Base-by-base conservation (phyloP, 2,797 vertebrate species). In the Crocidura indochinensis region DNA sequence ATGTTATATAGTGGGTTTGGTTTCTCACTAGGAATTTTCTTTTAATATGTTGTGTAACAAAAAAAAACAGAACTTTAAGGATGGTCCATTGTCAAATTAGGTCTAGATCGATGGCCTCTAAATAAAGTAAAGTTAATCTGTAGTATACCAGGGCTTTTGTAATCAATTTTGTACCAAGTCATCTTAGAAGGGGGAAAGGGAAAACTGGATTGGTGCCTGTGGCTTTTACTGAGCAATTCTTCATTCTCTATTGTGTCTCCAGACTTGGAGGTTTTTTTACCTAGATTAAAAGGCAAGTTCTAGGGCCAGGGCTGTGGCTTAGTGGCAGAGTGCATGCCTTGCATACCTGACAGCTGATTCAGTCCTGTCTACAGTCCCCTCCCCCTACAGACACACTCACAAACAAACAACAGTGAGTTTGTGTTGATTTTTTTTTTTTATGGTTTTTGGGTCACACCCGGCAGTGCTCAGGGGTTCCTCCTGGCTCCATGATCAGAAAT, bases 21-120 rank as follows among this genome's bases (percentile, higher is more conserved):
- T 73, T 93, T 88, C 67, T 92, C 46, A 73, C 31, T 79, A 38
- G 91, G 38, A 46, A 80, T 84, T 88, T 71, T 89, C 73, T 79
- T 1, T 67, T 44, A 91, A 17, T 77, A 38, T 88, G 87, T 84
- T 72, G 9, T 31, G 76, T 72, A 76, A 76, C n/a, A 89, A 65
- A 38, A 65, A 38, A 38, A 94, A 60, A 60, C 56, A 60, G 56
- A 89, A 78, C 38, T 53, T 75, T 74, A 81, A 22, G 20, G 38
- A 38, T 5, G 38, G 31, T 82, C 20, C 10, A 15, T 79, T 90
- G 17, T 90, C 64, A 72, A 8, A 75, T 67, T 76, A 76, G 75
- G 75, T 84, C 46, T 85, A 86, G 77, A 88, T 31, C 71, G 11
- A 0, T 72, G 9, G 31, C 83, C 62, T 87, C 15, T 88, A 46